phyloP scores from a whole-genome alignment of 1,140 invertebrate species.

The Eufriesea mexicana region DNA sequence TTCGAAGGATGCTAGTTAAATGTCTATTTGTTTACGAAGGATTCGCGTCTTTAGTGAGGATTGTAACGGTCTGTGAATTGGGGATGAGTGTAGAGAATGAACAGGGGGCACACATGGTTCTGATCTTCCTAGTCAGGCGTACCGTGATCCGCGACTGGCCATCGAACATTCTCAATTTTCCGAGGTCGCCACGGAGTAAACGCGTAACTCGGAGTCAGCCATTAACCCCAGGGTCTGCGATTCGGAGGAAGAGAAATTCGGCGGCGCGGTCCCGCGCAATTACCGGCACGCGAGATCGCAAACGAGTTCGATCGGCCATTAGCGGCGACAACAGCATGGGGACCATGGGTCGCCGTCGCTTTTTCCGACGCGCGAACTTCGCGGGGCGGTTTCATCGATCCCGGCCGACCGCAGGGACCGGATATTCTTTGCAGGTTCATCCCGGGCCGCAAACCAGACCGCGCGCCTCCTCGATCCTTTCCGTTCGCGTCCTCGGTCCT shows the following conservation, averaged over 20 bases:
- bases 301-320: constrained; percentile 6
- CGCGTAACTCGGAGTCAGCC: too few species aligned
- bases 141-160: too few species aligned
- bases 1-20: too few species aligned
- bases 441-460: constrained; percentile 55
- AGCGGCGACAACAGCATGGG: neutral
- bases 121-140: too few species aligned
- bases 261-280: neutral
- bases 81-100: too few species aligned
- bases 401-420: constrained; percentile 44
- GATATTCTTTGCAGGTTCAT: constrained; percentile 57
- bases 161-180: too few species aligned
- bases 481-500: constrained; percentile 51
- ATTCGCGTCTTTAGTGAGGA: too few species aligned
- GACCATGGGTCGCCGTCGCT: neutral
- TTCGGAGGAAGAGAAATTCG: neutral
- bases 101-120: too few species aligned
- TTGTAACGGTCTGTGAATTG: too few species aligned
- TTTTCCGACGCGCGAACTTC: constrained; percentile 45
- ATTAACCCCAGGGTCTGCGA: neutral
- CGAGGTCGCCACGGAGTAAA: too few species aligned
- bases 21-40: too few species aligned
- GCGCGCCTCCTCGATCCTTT: constrained; percentile 54
- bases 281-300: constrained; percentile 2
- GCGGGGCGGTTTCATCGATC: constrained; percentile 44